Evolutionary conservation across 2,797 vertebrate species (phyloP).

Genomic region (Urocyon cinereoargenteus): DNA sequence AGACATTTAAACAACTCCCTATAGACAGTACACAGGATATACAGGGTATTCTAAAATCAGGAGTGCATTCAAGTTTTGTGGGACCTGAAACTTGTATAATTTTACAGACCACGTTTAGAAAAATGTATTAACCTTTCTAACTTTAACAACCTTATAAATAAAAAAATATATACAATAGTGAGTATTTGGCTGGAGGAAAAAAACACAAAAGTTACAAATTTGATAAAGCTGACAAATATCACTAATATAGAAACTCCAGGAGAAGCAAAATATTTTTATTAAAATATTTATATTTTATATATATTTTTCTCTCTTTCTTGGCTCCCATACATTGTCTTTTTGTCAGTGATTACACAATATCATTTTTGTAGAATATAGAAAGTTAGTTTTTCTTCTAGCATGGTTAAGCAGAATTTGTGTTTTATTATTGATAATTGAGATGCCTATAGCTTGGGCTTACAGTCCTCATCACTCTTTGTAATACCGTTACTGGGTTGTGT

Average conservation of each 20-base stretch:
- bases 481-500: neutral
- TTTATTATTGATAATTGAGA: neutral
- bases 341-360: neutral
- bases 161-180: neutral
- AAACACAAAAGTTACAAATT: neutral
- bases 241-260: neutral
- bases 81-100: neutral
- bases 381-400: neutral
- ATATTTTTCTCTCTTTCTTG: neutral
- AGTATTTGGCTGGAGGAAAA: neutral
- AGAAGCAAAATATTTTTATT: neutral
- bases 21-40: neutral
- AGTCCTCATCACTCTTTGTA: neutral
- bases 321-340: neutral
- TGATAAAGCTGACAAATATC: neutral
- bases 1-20: neutral
- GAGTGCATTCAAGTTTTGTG: neutral
- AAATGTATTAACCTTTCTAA: neutral
- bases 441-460: no score
- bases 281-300: neutral
- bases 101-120: neutral
- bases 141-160: neutral
- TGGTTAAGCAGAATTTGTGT: neutral
- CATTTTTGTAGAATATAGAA: neutral
- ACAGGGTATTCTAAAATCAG: neutral